Evolutionary conservation across 2,888 invertebrate species (phyloP).

Genomic region (Limnephilus rhombicus): DNA sequence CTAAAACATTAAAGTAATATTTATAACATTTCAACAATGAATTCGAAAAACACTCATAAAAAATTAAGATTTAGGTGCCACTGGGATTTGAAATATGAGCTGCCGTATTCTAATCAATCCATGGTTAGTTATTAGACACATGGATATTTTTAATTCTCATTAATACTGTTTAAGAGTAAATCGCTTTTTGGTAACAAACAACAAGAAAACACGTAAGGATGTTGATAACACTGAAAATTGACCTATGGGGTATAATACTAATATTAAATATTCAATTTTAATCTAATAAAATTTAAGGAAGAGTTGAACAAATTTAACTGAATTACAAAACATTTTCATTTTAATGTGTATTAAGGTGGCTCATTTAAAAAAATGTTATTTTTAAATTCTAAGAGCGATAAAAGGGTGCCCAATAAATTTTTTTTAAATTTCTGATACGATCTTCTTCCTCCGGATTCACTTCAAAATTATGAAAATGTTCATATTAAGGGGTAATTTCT

Average conservation of each 20-base stretch:
- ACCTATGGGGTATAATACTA: background rate
- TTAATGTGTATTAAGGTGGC: background rate
- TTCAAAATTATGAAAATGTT: too few species aligned
- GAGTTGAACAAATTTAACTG: background rate
- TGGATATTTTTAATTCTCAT: background rate
- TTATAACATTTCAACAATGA: background rate
- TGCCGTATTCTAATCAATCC: background rate
- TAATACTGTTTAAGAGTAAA: background rate
- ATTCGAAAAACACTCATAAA: background rate
- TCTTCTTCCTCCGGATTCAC: too few species aligned
- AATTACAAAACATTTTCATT: background rate
- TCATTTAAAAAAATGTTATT: too few species aligned
- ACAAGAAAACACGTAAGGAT: background rate
- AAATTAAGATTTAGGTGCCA: background rate
- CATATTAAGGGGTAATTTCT: too few species aligned
- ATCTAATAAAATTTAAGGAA: background rate
- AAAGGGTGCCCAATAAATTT: too few species aligned
- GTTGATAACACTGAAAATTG: background rate
- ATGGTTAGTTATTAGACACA: background rate
- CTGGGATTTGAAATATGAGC: background rate
- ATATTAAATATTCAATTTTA: background rate
- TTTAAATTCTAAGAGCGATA: too few species aligned
- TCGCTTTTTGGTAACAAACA: background rate
- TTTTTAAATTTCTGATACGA: too few species aligned
- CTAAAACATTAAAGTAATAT: background rate